phyloP scores from a whole-genome alignment of 2,888 invertebrate genomes.

The Tromatobia lineatoria region DNA sequence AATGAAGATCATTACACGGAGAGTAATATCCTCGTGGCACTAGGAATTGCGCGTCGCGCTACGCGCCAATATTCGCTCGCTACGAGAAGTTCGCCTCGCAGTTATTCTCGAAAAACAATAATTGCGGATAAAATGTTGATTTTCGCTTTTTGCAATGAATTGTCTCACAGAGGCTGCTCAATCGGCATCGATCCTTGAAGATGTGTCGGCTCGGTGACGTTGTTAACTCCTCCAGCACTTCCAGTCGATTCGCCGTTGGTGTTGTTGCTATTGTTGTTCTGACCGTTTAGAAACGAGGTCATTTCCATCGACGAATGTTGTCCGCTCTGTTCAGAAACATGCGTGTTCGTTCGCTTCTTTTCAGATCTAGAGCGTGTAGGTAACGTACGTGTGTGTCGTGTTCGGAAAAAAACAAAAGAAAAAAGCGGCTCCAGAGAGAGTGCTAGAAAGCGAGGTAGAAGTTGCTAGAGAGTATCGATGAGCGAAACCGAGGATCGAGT shows the following conservation, averaged over 20 bases:
- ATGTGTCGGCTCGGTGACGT: slow-evolving; percentile 73
- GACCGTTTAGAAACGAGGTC: slow-evolving; percentile 85
- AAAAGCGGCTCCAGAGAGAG: slow-evolving; percentile 74
- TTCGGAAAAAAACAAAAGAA: slow-evolving; percentile 74
- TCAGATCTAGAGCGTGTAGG: slow-evolving; percentile 84
- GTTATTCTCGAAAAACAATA: background rate
- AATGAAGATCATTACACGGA: background rate
- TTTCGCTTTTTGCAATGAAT: slow-evolving; percentile 30
- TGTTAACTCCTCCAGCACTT: slow-evolving; percentile 70
- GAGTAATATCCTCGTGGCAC: slow-evolving; percentile 32
- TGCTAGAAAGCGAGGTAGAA: slow-evolving; percentile 75
- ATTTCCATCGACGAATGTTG: slow-evolving; percentile 85
- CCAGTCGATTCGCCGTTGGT: slow-evolving; percentile 78
- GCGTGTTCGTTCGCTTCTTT: slow-evolving; percentile 85
- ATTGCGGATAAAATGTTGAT: background rate
- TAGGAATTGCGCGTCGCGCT: background rate
- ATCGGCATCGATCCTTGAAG: slow-evolving; percentile 78
- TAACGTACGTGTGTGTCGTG: slow-evolving; percentile 83
- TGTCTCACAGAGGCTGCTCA: slow-evolving; percentile 77
- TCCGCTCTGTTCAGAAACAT: slow-evolving; percentile 85
- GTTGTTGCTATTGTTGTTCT: slow-evolving; percentile 84
- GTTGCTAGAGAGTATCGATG: slow-evolving; percentile 67
- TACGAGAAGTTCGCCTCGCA: background rate
- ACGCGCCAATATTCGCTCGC: background rate
- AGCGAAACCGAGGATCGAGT: slow-evolving; percentile 72